Percentiles rank a stretch among this genome's conserved stretches.
phyloP scores from a whole-genome alignment of 2,797 vertebrate species.

The Syncerus caffer region DNA sequence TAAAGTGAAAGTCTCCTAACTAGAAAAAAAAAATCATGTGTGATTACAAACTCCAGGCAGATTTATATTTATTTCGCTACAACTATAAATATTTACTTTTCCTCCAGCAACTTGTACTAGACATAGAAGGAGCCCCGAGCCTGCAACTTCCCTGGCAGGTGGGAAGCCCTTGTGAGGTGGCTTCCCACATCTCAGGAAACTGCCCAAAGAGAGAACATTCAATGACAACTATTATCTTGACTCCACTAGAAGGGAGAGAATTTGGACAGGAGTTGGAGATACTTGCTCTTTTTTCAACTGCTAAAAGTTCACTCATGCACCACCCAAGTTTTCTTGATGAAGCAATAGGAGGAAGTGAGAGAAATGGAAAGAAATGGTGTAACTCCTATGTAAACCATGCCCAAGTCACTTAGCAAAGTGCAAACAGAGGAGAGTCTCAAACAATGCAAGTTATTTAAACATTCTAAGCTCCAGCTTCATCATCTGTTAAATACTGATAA shows the following conservation, averaged over 20 bases:
- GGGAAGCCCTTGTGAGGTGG: not conserved
- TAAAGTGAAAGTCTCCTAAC: conserved; percentile 33
- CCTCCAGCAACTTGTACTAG: not conserved
- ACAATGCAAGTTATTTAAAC: not conserved
- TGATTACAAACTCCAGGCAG: conserved; percentile 4
- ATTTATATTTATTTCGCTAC: conserved; percentile 19
- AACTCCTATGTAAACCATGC: not conserved
- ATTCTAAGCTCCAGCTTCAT: not conserved
- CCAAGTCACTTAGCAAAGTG: not conserved
- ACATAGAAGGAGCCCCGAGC: not conserved
- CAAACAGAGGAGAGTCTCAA: not conserved
- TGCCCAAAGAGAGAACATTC: not conserved
- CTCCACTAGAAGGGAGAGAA: not conserved
- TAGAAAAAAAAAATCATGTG: not conserved
- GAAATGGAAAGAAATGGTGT: not conserved
- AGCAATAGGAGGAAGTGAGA: not conserved
- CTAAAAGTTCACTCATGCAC: not conserved
- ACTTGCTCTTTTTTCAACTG: not conserved
- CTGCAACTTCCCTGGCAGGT: not conserved
- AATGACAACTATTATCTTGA: not conserved
- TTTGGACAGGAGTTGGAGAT: not conserved
- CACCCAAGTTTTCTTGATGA: not conserved
- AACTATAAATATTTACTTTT: conserved; percentile 42
- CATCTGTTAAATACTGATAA: not conserved
- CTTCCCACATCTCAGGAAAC: not conserved